Percentiles rank a stretch among this genome's conserved stretches.
Conservation (phyloP, 2,888 invertebrate genomes). For the Papilio gigon region DNA sequence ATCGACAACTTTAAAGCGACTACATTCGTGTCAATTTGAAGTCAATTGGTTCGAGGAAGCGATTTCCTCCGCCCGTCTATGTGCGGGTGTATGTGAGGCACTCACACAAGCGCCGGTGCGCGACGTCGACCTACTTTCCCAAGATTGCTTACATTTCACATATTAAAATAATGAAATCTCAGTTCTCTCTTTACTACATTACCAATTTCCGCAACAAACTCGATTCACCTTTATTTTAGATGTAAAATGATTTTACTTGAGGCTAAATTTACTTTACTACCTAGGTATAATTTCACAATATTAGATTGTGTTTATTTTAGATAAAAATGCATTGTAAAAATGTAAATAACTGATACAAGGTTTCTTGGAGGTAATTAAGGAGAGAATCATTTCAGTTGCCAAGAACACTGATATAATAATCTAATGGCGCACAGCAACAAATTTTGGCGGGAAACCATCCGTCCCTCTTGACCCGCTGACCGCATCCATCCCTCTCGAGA, state of each 20-base stretch:
- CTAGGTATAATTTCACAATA: neutral
- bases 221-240: conserved; percentile 20
- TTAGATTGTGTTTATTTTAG: neutral
- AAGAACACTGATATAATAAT: neutral
- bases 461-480: conserved; percentile 27
- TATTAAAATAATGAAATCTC: conserved; percentile 36
- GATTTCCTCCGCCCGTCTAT: neutral
- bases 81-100: neutral
- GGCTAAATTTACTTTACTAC: conserved; percentile 9
- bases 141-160: conserved; percentile 36
- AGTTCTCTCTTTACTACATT: conserved; percentile 21
- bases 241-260: conserved; percentile 5
- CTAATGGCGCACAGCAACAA: conserved; percentile 2
- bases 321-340: neutral
- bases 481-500: conserved; percentile 22
- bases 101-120: neutral
- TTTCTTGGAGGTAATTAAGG: neutral
- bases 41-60: neutral
- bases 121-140: conserved; percentile 29
- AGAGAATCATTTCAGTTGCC: neutral
- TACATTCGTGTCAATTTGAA: conserved; percentile 5
- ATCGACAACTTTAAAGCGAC: neutral
- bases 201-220: conserved; percentile 24
- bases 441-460: neutral
- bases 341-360: too few species aligned